Base-by-base conservation (phyloP, 2,797 vertebrate species). In the Argentina silus region DNA sequence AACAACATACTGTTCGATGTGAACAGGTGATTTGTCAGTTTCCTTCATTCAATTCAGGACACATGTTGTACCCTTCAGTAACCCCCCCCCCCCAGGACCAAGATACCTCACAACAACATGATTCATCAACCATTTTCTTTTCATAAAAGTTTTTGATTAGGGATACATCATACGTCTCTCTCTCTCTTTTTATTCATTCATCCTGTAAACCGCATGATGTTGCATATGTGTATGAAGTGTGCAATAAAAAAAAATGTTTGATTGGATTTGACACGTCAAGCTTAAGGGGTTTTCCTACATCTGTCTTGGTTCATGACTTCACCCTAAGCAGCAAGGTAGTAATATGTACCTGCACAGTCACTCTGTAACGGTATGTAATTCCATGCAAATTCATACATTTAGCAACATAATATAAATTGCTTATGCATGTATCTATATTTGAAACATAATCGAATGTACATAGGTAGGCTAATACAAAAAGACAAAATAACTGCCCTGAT, bases 1-100 rank as follows among this genome's bases (percentile, higher is more conserved):
- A 70, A 50, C 69, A 75, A 70, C 60, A 71, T 67, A 72, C 44
- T 73, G 62, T n/a, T 64, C 63, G 5, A n/a, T 1, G 42, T 21
- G 21, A 44, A 21, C 3, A 64, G 27, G 80, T 79, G 48, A 48
- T 50, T 65, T 21, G 17, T 7, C 4, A n/a, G 0, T 15, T 10
- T 4, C 70, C 27, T 21, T 15, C 11, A 57, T 43, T 60, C 71
- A 50, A 19, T 69, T 62, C 5, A 47, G 57, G 11, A 64, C 12
- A 51, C 63, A 43, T 8, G 50, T 77, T 69, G 67, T 7, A 23
- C 69, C 19, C 3, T 27, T 59, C 9, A 59, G 11, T 17, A 21
- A 23, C 17, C 19, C 19, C 56, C 7, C 7, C 1, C 47, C 44
- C n/a, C n/a, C 44, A 47, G 44, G 44, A 47, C 9, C n/a, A 9